Evolutionary conservation across 1,140 invertebrate species (phyloP).

Genomic region (Heliconius eleuchia): DNA sequence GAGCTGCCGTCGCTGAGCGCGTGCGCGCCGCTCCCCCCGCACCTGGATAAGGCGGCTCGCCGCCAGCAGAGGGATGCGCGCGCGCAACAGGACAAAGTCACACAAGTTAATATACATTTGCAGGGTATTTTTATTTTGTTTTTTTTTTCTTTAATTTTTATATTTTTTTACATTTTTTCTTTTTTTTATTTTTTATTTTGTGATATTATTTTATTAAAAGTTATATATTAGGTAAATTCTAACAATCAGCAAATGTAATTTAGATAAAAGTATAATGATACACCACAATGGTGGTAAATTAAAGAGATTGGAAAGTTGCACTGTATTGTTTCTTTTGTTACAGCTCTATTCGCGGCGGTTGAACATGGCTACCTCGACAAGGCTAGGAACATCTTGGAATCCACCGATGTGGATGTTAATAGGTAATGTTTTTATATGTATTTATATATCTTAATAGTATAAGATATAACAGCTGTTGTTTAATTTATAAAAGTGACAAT

Average conservation of each 20-base stretch:
- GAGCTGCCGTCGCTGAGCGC: slow-evolving; percentile 75
- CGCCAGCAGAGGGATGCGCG: slow-evolving; percentile 84
- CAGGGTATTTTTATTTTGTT: slow-evolving; percentile 85
- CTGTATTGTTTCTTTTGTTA: slow-evolving; percentile 63
- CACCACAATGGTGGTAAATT: background rate
- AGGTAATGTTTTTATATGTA: slow-evolving; percentile 87
- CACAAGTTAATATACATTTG: slow-evolving; percentile 92
- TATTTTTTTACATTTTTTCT: slow-evolving; percentile 30
- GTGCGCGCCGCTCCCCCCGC: slow-evolving; percentile 76
- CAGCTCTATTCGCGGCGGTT: slow-evolving; percentile 94
- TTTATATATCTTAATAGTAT: background rate
- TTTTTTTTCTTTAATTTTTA: slow-evolving; percentile 42
- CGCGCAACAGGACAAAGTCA: slow-evolving; percentile 87
- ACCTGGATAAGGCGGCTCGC: slow-evolving; percentile 74
- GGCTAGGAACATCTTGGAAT: slow-evolving; percentile 93
- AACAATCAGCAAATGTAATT: background rate
- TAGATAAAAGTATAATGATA: background rate
- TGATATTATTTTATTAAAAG: background rate
- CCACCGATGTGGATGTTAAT: slow-evolving; percentile 95
- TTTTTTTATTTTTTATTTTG: slow-evolving; percentile 16
- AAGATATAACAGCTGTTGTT: background rate
- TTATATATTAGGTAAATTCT: background rate
- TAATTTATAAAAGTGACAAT: background rate
- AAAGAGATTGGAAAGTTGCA: slow-evolving; percentile 7
- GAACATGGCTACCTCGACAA: slow-evolving; percentile 96